These are phyloP conservation scores for Episyrphus balteatus DNA, from an alignment of 1,140 invertebrate species.

Conservation along the genomic window DNA sequence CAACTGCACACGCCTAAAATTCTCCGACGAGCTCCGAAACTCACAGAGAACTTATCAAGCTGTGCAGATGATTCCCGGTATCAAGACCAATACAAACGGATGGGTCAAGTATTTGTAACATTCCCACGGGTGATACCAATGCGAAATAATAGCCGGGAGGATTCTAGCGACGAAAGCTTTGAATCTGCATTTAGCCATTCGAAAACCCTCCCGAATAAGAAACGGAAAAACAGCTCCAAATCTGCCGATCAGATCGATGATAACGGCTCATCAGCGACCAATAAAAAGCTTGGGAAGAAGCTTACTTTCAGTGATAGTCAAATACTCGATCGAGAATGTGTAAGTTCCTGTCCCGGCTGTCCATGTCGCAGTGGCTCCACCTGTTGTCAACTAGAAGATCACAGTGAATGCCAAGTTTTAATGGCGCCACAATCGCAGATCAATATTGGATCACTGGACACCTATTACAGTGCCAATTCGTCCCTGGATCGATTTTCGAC, in stretches of 20 bases:
- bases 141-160: conserved; percentile 3
- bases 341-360: conserved; percentile 20
- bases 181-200: conserved; percentile 26
- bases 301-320: conserved; percentile 33
- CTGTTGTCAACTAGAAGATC: conserved; percentile 16
- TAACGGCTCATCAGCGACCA: conserved; percentile 1
- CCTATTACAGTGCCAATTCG: conserved; percentile 33
- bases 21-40: conserved; percentile 54
- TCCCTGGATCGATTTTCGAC: conserved; percentile 28
- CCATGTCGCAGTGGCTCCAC: conserved; percentile 12
- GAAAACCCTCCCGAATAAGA: neutral
- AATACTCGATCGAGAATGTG: conserved; percentile 25
- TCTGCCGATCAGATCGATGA: conserved; percentile 31
- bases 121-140: conserved; percentile 24
- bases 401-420: conserved; percentile 10
- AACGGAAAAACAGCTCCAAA: conserved; percentile 20
- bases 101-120: conserved; percentile 33
- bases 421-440: neutral
- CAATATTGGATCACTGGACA: conserved; percentile 23
- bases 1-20: conserved; percentile 41
- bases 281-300: conserved; percentile 12
- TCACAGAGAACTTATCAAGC: conserved; percentile 49
- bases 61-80: conserved; percentile 47
- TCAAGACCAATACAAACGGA: conserved; percentile 31
- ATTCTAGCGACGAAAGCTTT: conserved; percentile 31